Evolutionary conservation across 2,888 invertebrate species (phyloP), one percentile per base, ranked within the genome.

Genomic region (Melikaiella ostensackeni): DNA sequence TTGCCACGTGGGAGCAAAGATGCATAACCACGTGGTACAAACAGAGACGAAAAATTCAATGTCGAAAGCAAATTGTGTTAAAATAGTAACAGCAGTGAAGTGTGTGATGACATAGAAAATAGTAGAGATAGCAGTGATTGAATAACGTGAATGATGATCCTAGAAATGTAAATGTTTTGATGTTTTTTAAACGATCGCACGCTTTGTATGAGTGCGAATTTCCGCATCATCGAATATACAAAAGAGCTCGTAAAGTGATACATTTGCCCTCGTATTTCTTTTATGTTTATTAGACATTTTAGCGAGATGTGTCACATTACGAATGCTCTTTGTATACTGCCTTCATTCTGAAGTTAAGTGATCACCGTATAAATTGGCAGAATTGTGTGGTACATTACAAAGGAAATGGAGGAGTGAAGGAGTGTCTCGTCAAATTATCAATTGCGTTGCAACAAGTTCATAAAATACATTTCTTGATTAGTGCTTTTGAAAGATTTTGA

Each of bases 31-130:
- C 75, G 50, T 33, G 21, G 33, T 38, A 21, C 19, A 74, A 46
- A 74, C 57, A 74, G 74, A 74, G 33, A 70, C 70, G 33, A 70
- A 11, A 70, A 46, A 75, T 79, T 77, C 42, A 78, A 74, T 73
- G 79, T 75, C 77, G 78, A 75, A 79, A 70, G 74, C 77, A 80
- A 79, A 33, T 79, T 77, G 75, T 79, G 46, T 59, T 77, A 27
- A 79, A 75, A 61, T 77, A 79, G 75, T 62, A 79, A 50, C 74
- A 77, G 80, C 76, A 33, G 35, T 59, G 30, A 61, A 59, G 16
- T 35, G 24, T 70, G 70, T 70, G 70, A 70, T 70, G 33, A 70
- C n/a, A 70, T 21, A 70, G 30, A 70, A 24, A 70, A 46, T 30
- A 30, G 30, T 30, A 30, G 50, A 30, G 13, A 70, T 33, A 70